These are phyloP conservation scores for Eospalax fontanierii DNA, from an alignment of 2,797 vertebrate species.

Conservation along the genomic window DNA sequence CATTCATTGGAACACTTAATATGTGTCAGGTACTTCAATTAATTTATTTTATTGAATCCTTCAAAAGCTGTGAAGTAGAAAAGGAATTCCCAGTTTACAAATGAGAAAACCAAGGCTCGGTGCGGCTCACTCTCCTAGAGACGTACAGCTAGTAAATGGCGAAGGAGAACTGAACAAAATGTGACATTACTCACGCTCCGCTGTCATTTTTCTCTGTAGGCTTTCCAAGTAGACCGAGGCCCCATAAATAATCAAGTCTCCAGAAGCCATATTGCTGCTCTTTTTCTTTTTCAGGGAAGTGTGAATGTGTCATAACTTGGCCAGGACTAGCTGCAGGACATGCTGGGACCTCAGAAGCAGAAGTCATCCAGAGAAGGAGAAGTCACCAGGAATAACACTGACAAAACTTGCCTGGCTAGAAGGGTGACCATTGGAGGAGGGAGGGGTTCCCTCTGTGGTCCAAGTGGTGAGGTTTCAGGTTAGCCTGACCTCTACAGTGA, in stretches of 20 bases:
- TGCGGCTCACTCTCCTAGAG: conserved; percentile 57
- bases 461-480: not conserved
- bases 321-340: conserved; percentile 47
- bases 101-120: conserved; percentile 39
- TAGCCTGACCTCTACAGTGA: not conserved
- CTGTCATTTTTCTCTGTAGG: conserved; percentile 72
- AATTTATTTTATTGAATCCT: conserved; percentile 74
- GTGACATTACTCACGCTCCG: conserved; percentile 27
- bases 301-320: conserved; percentile 70
- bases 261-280: conserved; percentile 57
- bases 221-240: conserved; percentile 67
- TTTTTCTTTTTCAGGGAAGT: conserved; percentile 71
- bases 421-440: not conserved
- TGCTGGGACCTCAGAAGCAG: conserved; percentile 36
- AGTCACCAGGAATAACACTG: not conserved
- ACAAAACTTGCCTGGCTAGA: not conserved
- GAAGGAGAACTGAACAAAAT: conserved; percentile 55
- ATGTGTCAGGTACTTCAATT: conserved; percentile 61
- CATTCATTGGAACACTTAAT: conserved; percentile 36
- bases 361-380: not conserved
- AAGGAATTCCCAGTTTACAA: conserved; percentile 66
- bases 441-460: not conserved
- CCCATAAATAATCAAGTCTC: conserved; percentile 71
- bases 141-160: conserved; percentile 67
- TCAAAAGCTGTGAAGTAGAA: conserved; percentile 61